Evolutionary conservation across 92 coral and sea anemone species (phyloP), one percentile per base, ranked within the genome.

Genomic region (Epizoanthus fatuus): DNA sequence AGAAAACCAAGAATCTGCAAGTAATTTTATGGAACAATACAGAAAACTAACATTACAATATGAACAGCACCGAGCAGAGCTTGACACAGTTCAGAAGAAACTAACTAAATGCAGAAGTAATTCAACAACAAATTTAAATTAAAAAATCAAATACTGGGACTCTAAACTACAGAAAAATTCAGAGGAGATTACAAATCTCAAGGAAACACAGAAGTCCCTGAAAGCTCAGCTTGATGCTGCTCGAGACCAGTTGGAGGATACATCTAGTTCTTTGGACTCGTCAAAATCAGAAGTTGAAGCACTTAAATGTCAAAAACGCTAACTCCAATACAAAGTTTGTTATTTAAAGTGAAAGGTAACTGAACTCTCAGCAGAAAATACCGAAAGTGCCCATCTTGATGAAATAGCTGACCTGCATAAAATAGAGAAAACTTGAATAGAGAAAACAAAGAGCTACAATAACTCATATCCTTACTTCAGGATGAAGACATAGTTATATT

Each of bases 1-100:
- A 19, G 80, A 75, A 75, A 75, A 56, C 80, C 80, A 75, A 75
- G 66, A 74, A 16, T 55, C 52, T 4, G 51, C 37, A 35, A 55
- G 56, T 5, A 14, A 74, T 53, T 53, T 75, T 39, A 7, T 55
- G 52, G 80, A 75, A 8, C 12, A 74, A 35, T 42, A 75, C 54
- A 56, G n/a, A 74, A 17, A 16, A 15, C 67, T 75, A 55, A 15
- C 8, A 2, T 7, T 56, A 15, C 4, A 75, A 56, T 75, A 74
- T 32, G 47, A 74, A 74, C 29, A 53, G 49, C 49, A 53, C 47
- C 51, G 54, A 60, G 65, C 37, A 60, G 37, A 60, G 3, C 65
- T 60, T 60, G 65, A n/a, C 12, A 19, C 8, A 11, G 12, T 60
- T 60, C 65, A 60, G 29, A 11, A 60, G 10, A 59, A 59, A 4